Percentiles rank a stretch among this genome's conserved stretches.
These are phyloP conservation scores for Holocentrus rufus DNA, from an alignment of 2,797 vertebrate species.

Conservation along the genomic window DNA sequence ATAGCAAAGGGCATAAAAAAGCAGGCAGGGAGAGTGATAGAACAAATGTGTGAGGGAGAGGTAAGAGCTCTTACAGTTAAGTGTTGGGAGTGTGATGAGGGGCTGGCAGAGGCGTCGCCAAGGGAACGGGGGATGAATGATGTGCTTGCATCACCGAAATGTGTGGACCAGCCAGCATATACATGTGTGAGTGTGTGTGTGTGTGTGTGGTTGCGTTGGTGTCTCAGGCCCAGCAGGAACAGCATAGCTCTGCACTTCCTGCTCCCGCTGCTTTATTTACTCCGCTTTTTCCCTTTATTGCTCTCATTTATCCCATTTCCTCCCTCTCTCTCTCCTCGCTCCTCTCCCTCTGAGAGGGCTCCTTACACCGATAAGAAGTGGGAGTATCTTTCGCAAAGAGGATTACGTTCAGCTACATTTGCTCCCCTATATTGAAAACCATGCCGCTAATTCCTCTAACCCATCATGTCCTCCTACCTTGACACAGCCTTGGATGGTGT, in stretches of 20 bases:
- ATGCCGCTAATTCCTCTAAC: slow-evolving; percentile 17
- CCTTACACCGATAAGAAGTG: slow-evolving; percentile 2
- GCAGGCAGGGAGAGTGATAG: slow-evolving; percentile 11
- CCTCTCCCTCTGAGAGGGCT: slow-evolving; percentile 14
- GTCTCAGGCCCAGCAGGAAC: too few relatives aligned
- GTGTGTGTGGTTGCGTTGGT: too few relatives aligned
- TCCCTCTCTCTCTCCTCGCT: slow-evolving; percentile 30
- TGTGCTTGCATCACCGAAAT: slow-evolving; percentile 44
- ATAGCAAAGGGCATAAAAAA: slow-evolving; percentile 25
- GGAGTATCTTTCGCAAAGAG: slow-evolving; percentile 9
- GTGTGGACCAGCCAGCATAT: slow-evolving; percentile 2
- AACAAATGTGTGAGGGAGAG: slow-evolving; percentile 6
- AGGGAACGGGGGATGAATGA: slow-evolving; percentile 44
- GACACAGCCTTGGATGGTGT: slow-evolving; percentile 29
- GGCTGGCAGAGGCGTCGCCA: slow-evolving; percentile 39
- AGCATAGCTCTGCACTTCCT: slow-evolving; percentile 4
- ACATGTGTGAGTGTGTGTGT: background rate
- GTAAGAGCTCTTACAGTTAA: slow-evolving; percentile 37
- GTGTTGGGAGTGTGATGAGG: slow-evolving; percentile 15
- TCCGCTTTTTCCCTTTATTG: background rate
- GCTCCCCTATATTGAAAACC: slow-evolving; percentile 32
- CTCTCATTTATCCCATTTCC: background rate
- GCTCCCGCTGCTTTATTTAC: background rate
- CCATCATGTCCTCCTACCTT: background rate
- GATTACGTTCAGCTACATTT: slow-evolving; percentile 25